These are phyloP conservation scores for Zosterops japonicus DNA, from an alignment of 2,113 vertebrate species.

Conservation along the genomic window DNA sequence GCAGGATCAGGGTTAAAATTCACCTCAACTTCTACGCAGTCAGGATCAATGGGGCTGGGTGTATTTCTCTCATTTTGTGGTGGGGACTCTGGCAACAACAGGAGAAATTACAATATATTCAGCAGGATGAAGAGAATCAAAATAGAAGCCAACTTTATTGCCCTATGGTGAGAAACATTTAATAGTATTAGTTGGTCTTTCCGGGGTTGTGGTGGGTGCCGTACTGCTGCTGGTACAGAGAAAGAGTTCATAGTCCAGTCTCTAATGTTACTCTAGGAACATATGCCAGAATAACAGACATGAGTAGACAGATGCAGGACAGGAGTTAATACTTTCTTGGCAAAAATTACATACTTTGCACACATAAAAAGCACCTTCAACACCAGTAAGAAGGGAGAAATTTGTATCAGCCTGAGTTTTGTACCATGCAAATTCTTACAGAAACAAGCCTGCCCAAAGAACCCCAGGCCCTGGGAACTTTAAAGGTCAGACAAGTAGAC, in stretches of 20 bases:
- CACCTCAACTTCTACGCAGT: slow-evolving; percentile 90
- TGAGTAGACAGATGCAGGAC: background rate
- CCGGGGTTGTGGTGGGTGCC: background rate
- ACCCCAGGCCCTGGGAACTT: background rate
- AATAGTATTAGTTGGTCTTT: background rate
- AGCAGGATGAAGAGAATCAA: background rate
- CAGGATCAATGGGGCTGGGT: slow-evolving; percentile 86
- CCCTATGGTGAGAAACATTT: background rate
- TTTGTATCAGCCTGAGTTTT: background rate
- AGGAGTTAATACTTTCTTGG: background rate
- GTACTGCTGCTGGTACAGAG: background rate
- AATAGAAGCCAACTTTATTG: background rate
- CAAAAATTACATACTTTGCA: background rate
- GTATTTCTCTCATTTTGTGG: slow-evolving; percentile 80
- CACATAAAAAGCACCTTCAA: background rate
- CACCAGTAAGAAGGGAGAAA: background rate
- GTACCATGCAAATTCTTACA: background rate
- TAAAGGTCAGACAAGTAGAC: background rate
- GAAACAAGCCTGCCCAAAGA: background rate
- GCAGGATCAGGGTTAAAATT: slow-evolving; percentile 95
- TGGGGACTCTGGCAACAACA: slow-evolving; percentile 77
- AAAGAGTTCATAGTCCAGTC: background rate
- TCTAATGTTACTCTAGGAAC: background rate
- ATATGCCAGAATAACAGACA: background rate
- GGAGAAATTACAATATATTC: slow-evolving; percentile 33